These are phyloP conservation scores for Falco biarmicus DNA, from an alignment of 2,797 vertebrate genomes.

Conservation along the genomic window DNA sequence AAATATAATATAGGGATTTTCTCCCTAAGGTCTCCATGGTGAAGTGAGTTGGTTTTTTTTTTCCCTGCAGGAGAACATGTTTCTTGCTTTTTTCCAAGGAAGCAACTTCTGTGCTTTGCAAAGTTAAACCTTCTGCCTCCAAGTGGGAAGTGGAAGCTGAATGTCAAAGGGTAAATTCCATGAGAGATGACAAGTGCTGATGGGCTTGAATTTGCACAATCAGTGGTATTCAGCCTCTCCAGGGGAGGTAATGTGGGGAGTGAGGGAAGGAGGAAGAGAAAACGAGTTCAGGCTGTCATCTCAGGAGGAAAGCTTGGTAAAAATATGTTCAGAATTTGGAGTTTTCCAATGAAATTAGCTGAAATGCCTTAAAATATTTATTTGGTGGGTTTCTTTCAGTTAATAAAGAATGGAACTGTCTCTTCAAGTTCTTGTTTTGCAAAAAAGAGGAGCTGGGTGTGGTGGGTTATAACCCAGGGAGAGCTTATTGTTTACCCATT, in stretches of 20 bases:
- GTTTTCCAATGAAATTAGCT: conserved; percentile 55
- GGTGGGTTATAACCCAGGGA: neutral
- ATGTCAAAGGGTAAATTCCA: conserved; percentile 66
- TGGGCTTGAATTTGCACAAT: conserved; percentile 53
- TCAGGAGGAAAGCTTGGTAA: conserved; percentile 50
- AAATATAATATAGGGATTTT: neutral
- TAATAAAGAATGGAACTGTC: neutral
- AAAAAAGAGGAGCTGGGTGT: conserved; percentile 31
- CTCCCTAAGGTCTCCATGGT: neutral
- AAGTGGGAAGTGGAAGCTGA: neutral
- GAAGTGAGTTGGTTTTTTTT: neutral
- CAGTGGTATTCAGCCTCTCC: conserved; percentile 36
- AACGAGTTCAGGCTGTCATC: neutral
- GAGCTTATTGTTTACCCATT: neutral
- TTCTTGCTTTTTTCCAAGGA: conserved; percentile 25
- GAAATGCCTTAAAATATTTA: conserved; percentile 68
- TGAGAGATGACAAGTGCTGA: conserved; percentile 50
- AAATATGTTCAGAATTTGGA: conserved; percentile 41
- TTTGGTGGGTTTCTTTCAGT: conserved; percentile 51
- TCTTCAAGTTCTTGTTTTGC: conserved; percentile 58
- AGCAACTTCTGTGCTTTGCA: conserved; percentile 10
- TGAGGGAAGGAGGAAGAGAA: neutral
- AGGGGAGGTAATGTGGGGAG: conserved; percentile 12
- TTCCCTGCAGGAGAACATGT: neutral
- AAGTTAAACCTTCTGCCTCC: conserved; percentile 40